Base-by-base conservation (phyloP, 2,797 vertebrate species). In the Rhinichthys osculus region DNA sequence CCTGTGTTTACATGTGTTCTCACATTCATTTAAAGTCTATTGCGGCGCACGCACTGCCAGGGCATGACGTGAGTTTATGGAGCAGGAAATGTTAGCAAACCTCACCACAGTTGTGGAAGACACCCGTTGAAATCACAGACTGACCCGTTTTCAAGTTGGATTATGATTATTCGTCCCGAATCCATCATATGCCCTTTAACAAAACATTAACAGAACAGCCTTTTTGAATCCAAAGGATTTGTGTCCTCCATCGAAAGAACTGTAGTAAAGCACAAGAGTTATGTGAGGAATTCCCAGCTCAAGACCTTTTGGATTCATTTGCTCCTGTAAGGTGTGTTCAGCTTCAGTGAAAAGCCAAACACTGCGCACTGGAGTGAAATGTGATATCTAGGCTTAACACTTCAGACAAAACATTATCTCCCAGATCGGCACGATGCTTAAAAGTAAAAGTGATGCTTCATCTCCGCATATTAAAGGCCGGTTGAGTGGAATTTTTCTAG, bases 281-380 rank as follows among this genome's bases (percentile, higher is more conserved):
- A 89, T 89, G 84, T 71, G 33, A 78, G 84, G 90, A 90, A 90
- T 90, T 81, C 57, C 80, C 88, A 88, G 92, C 76, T 90, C 91
- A 90, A 91, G 90, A 91, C 89, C 83, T 88, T 88, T 78, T 90
- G 83, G 92, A 91, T 91, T 92, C 89, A 86, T 83, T 87, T 72
- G 78, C 85, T 89, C 87, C 94, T 95, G 94, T 95, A 89, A 89
- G 91, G 82, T 83, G 85, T 87, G 95, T 95, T 95, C 93, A 84
- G 92, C 93, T 91, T 89, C 89, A n/a, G 92, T 92, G 92, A 89
- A 86, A 91, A 89, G 94, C 92, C 91, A 93, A 93, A 92, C 92
- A 90, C 87, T 17, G 27, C 66, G 76, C 66, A 23, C 73, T 52
- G 72, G 57, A 77, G 77, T 86, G 95, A 94, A 95, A 96, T 85